A percentile compares a stretch with the other conserved stretches of the same genome.
Conservation (phyloP, 2,113 vertebrate genomes). For the Cheirogaleus medius region DNA sequence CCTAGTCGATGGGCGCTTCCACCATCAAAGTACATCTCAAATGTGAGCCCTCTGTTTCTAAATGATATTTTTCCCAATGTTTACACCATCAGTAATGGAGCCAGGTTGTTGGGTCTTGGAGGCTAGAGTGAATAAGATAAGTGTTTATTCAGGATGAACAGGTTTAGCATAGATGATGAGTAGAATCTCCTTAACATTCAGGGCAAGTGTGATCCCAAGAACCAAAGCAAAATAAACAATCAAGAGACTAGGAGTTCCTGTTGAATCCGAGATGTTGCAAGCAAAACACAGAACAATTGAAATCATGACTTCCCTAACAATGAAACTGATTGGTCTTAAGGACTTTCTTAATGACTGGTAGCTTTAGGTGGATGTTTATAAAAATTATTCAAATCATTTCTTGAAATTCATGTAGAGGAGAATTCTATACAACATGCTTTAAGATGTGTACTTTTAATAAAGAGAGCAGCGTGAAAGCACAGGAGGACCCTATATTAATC, state of each 20-base stretch:
- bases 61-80: not conserved
- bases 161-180: not conserved
- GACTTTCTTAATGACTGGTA: not conserved
- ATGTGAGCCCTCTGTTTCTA: not conserved
- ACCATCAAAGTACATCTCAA: too few species aligned
- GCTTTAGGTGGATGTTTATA: not conserved
- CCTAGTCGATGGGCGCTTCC: too few species aligned
- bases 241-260: not conserved
- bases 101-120: not conserved
- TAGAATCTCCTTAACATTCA: not conserved
- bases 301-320: not conserved
- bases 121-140: not conserved
- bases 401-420: not conserved
- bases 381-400: not conserved
- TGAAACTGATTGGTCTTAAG: not conserved
- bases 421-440: not conserved
- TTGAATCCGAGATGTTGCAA: not conserved
- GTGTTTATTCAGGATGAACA: not conserved
- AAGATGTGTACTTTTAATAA: not conserved
- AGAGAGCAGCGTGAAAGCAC: not conserved
- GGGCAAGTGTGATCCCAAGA: not conserved
- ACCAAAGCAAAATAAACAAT: not conserved
- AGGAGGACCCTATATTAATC: not conserved
- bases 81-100: not conserved
- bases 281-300: not conserved